Evolutionary conservation across 2,113 vertebrate species (phyloP).

Genomic region (Lethenteron reissneri): DNA sequence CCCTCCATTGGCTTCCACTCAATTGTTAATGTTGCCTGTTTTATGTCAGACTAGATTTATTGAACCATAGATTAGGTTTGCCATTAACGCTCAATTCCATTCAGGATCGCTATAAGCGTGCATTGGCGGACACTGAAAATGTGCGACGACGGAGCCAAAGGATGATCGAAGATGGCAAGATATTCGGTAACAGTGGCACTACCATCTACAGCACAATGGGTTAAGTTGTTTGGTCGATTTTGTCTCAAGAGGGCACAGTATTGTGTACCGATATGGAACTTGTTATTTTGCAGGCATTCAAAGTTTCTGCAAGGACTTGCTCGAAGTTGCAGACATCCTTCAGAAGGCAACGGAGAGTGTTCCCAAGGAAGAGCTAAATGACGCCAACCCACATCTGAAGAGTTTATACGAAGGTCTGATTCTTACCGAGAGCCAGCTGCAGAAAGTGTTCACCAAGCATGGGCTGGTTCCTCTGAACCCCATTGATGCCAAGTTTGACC

Average conservation of each 20-base stretch:
- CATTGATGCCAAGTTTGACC: conserved; percentile 60
- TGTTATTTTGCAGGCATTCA: conserved; percentile 43
- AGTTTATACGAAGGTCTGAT: conserved; percentile 71
- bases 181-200: conserved; percentile 39
- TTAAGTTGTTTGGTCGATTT: neutral
- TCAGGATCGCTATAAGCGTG: conserved; percentile 84
- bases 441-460: conserved; percentile 84
- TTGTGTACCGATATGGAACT: neutral
- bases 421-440: conserved; percentile 73
- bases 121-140: conserved; percentile 78
- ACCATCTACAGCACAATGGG: neutral
- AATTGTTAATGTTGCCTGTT: no score
- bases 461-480: conserved; percentile 60
- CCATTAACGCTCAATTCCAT: conserved; percentile 3
- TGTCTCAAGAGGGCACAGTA: neutral
- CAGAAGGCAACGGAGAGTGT: conserved; percentile 82
- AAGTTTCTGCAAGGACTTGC: conserved; percentile 79
- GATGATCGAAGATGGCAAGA: conserved; percentile 66
- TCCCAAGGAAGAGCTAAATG: conserved; percentile 49
- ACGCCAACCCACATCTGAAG: conserved; percentile 74
- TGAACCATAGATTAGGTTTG: no score
- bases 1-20: no score
- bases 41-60: no score
- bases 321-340: conserved; percentile 83
- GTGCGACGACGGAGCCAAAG: conserved; percentile 64